Conservation (phyloP, 2,888 invertebrate species). For the Lordiphosa andalusiaca region DNA sequence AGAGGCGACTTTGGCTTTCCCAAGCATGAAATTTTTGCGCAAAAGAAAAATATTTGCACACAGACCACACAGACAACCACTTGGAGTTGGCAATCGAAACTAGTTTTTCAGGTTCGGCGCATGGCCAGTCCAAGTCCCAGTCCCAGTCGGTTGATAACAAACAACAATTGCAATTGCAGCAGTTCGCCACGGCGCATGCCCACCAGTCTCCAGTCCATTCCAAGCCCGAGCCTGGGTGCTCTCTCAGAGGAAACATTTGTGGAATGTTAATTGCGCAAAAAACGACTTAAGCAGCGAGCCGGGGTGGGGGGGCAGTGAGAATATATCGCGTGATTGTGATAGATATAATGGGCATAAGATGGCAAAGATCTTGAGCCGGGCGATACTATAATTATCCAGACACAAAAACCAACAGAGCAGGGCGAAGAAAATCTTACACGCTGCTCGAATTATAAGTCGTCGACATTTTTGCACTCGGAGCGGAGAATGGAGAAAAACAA, state of each 20-base stretch:
- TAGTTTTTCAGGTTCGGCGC: conserved; percentile 74
- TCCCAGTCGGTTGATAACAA: conserved; percentile 55
- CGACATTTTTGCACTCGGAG: conserved; percentile 54
- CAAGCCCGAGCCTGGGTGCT: conserved; percentile 1
- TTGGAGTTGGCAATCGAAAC: conserved; percentile 50
- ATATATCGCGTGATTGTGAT: conserved; percentile 64
- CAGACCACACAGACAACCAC: conserved; percentile 25
- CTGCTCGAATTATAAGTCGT: conserved; percentile 71
- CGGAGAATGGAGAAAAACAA: conserved; percentile 59
- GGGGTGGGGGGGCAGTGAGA: conserved; percentile 40
- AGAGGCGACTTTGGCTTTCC: conserved; percentile 47
- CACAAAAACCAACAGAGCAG: conserved; percentile 40
- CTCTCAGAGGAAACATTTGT: conserved; percentile 46
- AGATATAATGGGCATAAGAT: conserved; percentile 54
- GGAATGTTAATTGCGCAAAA: conserved; percentile 67
- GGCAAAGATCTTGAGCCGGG: conserved; percentile 25
- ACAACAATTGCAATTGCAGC: conserved; percentile 66
- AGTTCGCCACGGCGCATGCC: conserved; percentile 52
- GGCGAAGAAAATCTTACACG: conserved; percentile 47
- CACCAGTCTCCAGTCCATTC: conserved; percentile 25
- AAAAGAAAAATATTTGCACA: conserved; percentile 13
- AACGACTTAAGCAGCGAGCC: not conserved
- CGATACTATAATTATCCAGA: conserved; percentile 5
- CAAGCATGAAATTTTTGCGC: conserved; percentile 44
- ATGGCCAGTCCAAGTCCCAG: conserved; percentile 30